phyloP scores from a whole-genome alignment of 2,797 vertebrate species.

The Hydrocynus forskahlii region DNA sequence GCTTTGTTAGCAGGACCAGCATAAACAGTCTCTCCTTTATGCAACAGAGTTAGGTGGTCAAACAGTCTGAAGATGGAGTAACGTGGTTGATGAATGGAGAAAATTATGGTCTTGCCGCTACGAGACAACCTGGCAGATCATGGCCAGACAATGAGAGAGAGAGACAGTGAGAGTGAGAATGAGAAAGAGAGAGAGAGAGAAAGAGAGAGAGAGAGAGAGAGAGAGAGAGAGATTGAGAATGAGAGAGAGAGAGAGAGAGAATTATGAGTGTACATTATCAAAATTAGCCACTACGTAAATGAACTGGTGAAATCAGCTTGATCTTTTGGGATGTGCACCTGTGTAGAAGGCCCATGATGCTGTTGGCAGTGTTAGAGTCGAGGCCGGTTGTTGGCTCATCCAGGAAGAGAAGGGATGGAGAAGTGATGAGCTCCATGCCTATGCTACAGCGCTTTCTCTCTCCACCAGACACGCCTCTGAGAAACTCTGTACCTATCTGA shows the following conservation, averaged over 20 bases:
- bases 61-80: constrained; percentile 82
- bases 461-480: constrained; percentile 80
- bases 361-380: constrained; percentile 66
- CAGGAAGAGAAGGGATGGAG: constrained; percentile 77
- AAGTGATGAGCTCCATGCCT: constrained; percentile 80
- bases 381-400: constrained; percentile 83
- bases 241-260: background rate
- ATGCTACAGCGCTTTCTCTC: constrained; percentile 82
- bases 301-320: background rate
- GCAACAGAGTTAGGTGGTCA: constrained; percentile 66
- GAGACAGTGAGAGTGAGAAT: background rate
- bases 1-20: constrained; percentile 65
- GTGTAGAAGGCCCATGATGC: constrained; percentile 51
- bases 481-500: constrained; percentile 81
- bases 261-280: background rate
- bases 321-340: constrained; percentile 9
- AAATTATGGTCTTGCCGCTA: constrained; percentile 78
- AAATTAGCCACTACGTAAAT: background rate
- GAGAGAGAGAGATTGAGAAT: background rate
- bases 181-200: no score
- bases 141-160: background rate
- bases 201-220: no score
- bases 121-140: constrained; percentile 70
- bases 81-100: constrained; percentile 84
- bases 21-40: constrained; percentile 78